phyloP scores from a whole-genome alignment of 2,113 vertebrate genomes.

The Cavia porcellus region DNA sequence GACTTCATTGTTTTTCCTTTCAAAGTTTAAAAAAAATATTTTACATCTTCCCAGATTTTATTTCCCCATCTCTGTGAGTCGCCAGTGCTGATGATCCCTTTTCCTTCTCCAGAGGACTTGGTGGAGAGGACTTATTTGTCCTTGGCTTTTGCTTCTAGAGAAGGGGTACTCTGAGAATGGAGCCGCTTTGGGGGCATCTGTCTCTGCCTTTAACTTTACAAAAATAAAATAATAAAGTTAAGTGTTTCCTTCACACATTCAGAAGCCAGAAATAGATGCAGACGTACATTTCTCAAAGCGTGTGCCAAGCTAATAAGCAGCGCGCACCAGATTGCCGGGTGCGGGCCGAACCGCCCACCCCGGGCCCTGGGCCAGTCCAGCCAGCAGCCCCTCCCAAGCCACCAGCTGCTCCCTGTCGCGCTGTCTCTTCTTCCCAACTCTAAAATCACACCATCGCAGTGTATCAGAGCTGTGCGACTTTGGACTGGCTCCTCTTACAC shows the following conservation, averaged over 20 bases:
- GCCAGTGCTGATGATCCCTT: neutral
- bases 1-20: constrained; percentile 61
- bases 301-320: constrained; percentile 65
- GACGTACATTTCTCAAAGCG: constrained; percentile 70
- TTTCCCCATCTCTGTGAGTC: constrained; percentile 3
- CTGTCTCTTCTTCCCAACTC: constrained; percentile 66
- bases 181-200: constrained; percentile 71
- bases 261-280: constrained; percentile 84
- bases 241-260: constrained; percentile 81
- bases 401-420: constrained; percentile 81
- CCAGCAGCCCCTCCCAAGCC: neutral
- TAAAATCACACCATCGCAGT: neutral
- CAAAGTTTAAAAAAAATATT: neutral
- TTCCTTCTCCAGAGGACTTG: neutral
- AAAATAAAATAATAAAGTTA: constrained; percentile 78
- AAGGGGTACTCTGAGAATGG: neutral
- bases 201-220: constrained; percentile 77
- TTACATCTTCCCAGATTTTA: constrained; percentile 32
- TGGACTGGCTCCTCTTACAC: constrained; percentile 54
- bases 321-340: constrained; percentile 56
- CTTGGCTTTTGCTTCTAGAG: constrained; percentile 66
- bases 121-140: constrained; percentile 57
- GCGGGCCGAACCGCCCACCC: constrained; percentile 20
- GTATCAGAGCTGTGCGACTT: neutral
- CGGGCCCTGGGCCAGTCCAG: neutral